Percentiles rank a stretch among this genome's conserved stretches.
Conservation (phyloP, 1,140 invertebrate genomes). For the Trachymyrmex cornetzi region DNA sequence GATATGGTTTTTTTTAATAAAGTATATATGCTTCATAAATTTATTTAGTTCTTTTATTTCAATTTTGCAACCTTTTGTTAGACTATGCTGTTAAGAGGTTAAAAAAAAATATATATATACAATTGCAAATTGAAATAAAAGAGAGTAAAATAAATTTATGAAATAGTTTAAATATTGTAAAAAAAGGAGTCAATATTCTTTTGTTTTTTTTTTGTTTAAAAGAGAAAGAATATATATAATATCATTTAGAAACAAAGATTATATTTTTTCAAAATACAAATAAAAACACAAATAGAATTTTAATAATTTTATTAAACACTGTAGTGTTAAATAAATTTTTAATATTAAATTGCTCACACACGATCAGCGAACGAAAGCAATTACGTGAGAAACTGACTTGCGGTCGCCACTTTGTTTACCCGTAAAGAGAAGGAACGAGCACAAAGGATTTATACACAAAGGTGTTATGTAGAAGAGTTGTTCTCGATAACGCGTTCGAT, state of each 20-base stretch:
- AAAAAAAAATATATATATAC: too few species aligned
- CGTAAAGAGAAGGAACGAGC: background rate
- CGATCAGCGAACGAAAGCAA: background rate
- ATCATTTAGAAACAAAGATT: background rate
- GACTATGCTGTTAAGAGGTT: too few species aligned
- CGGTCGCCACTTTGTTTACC: conserved; percentile 7
- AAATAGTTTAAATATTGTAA: background rate
- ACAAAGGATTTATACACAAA: conserved; percentile 34
- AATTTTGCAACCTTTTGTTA: too few species aligned
- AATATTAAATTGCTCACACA: background rate
- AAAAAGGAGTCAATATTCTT: background rate
- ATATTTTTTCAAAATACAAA: background rate
- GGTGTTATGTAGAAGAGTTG: background rate
- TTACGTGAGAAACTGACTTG: conserved; percentile 16
- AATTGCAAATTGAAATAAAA: background rate
- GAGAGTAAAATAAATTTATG: background rate
- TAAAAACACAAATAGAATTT: background rate
- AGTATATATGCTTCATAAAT: background rate
- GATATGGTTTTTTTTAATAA: background rate
- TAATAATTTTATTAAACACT: background rate
- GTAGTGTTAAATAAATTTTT: background rate
- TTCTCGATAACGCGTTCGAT: conserved; percentile 31
- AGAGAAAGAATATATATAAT: too few species aligned
- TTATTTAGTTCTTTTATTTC: too few species aligned
- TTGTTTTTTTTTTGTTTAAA: background rate